Percentiles rank a stretch among this genome's conserved stretches.
Conservation (phyloP, 2,113 vertebrate species). For the Myxocyprinus asiaticus region DNA sequence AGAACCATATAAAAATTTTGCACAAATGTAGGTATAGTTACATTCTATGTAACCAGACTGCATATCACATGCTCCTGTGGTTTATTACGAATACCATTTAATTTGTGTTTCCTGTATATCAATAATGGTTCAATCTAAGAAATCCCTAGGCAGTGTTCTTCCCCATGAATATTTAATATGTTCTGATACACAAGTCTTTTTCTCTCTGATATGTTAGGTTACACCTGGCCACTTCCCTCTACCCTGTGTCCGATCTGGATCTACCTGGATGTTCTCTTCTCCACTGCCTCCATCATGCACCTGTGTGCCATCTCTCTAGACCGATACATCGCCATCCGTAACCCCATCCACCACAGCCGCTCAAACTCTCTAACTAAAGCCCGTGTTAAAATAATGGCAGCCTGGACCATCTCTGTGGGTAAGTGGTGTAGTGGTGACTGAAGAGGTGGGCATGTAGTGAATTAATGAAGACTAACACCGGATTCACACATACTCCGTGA, state of each 20-base stretch:
- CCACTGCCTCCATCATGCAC: constrained; percentile 97
- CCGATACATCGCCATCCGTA: constrained; percentile 92
- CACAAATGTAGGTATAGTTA: too few species aligned
- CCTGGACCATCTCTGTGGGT: constrained; percentile 96
- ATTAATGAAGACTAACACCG: too few species aligned
- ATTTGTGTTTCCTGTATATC: too few species aligned
- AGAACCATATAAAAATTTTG: too few species aligned
- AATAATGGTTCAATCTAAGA: too few species aligned
- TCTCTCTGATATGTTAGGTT: constrained; percentile 71
- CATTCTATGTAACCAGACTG: too few species aligned
- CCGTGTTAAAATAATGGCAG: constrained; percentile 90
- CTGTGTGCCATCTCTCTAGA: constrained; percentile 96
- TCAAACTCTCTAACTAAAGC: constrained; percentile 95
- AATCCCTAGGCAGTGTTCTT: too few species aligned
- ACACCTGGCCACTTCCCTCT: constrained; percentile 87
- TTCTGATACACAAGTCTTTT: not conserved
- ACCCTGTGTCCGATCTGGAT: constrained; percentile 93
- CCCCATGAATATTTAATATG: not conserved
- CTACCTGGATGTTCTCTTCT: constrained; percentile 95
- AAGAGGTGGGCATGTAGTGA: too few species aligned
- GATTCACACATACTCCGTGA: too few species aligned
- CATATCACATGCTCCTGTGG: too few species aligned
- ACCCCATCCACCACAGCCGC: constrained; percentile 93
- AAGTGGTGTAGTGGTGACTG: constrained; percentile 57
- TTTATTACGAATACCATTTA: too few species aligned